phyloP scores from a whole-genome alignment of 1,140 invertebrate species.

The Diorhabda carinulata region DNA sequence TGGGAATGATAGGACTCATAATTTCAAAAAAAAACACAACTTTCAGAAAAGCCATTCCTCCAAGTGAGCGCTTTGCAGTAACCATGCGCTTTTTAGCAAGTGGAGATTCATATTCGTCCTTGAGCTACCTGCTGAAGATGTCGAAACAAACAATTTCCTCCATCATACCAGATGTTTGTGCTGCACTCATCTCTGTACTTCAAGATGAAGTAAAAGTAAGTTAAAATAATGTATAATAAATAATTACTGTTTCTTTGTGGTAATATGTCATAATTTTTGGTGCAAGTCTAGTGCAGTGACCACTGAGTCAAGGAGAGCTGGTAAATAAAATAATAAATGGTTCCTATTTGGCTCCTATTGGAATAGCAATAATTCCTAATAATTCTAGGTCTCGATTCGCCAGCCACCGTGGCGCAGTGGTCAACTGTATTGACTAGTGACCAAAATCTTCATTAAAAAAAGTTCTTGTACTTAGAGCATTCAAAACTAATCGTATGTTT shows the following conservation, averaged over 20 bases:
- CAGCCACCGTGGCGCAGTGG: too few species aligned
- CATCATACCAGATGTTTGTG: conserved; percentile 40
- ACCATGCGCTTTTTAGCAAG: conserved; percentile 40
- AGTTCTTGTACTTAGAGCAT: too few species aligned
- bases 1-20: conserved; percentile 28
- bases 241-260: background rate
- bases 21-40: conserved; percentile 36
- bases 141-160: conserved; percentile 40
- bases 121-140: conserved; percentile 34
- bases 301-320: too few species aligned
- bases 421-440: too few species aligned
- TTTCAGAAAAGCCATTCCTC: conserved; percentile 35
- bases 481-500: too few species aligned
- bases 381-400: too few species aligned
- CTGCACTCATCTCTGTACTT: conserved; percentile 18
- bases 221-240: background rate
- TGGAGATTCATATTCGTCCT: conserved; percentile 38
- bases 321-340: too few species aligned
- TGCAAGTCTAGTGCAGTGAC: too few species aligned
- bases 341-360: too few species aligned
- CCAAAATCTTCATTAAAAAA: too few species aligned
- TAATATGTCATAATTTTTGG: background rate
- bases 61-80: conserved; percentile 32
- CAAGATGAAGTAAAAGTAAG: too few species aligned
- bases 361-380: too few species aligned